These are phyloP conservation scores for Orthosia cruda DNA, from an alignment of 2,888 invertebrate genomes.

Conservation along the genomic window DNA sequence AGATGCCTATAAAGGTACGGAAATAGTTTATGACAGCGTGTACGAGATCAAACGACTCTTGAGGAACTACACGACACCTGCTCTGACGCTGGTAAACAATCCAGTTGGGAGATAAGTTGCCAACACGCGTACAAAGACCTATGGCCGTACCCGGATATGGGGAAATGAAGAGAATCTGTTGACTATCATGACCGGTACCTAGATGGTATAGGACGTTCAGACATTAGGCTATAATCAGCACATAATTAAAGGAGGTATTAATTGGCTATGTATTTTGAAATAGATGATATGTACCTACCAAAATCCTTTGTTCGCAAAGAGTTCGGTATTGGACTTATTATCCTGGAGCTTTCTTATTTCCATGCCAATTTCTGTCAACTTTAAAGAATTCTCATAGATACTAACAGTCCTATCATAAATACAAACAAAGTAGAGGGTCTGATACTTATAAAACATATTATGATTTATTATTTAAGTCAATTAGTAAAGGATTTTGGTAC, in stretches of 20 bases:
- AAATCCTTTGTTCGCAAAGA: neutral
- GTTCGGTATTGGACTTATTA: no score
- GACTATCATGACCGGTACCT: no score
- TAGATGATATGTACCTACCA: no score
- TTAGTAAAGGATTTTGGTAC: no score
- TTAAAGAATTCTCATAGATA: no score
- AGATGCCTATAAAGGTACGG: constrained; percentile 67
- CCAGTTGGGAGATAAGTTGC: constrained; percentile 14
- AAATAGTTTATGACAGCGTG: constrained; percentile 71
- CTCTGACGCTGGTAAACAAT: constrained; percentile 56
- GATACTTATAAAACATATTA: no score
- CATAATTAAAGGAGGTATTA: neutral
- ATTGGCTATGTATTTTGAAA: neutral
- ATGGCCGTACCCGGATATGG: constrained; percentile 35
- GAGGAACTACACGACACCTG: constrained; percentile 81
- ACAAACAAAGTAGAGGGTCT: no score
- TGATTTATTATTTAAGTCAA: no score
- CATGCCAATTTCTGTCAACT: neutral
- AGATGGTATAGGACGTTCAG: neutral
- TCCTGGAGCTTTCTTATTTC: neutral
- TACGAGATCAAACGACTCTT: constrained; percentile 71
- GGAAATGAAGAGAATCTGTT: neutral
- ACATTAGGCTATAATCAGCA: neutral
- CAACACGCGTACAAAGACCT: constrained; percentile 2
- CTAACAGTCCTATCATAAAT: no score